phyloP scores from a whole-genome alignment of 2,888 invertebrate genomes.

The Mylabris sibirica region DNA sequence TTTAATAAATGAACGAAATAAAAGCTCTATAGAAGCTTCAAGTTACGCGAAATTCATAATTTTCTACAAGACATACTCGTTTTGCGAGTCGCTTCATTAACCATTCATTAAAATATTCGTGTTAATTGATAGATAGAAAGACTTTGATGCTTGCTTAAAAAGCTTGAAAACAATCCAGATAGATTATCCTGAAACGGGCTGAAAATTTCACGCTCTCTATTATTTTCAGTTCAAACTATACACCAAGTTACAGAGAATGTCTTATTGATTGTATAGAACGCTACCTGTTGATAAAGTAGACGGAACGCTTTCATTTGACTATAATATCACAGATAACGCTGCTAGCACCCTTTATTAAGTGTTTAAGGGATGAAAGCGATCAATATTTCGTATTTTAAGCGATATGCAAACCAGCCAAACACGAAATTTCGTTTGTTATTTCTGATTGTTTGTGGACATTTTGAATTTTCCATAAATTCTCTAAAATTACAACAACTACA shows the following conservation, averaged over 20 bases:
- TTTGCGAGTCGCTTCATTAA: no score
- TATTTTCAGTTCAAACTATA: not conserved
- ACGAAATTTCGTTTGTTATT: conserved; percentile 8
- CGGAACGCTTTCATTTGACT: not conserved
- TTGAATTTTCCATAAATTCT: not conserved
- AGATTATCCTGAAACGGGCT: not conserved
- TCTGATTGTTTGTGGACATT: not conserved
- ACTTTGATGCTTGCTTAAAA: no score
- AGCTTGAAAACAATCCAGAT: no score
- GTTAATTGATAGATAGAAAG: no score
- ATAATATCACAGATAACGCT: not conserved
- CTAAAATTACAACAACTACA: not conserved
- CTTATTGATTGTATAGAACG: no score
- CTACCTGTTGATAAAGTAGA: not conserved
- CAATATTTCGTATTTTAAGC: not conserved
- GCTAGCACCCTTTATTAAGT: not conserved
- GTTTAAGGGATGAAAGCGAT: not conserved
- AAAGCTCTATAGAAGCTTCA: no score
- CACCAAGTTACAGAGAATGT: no score
- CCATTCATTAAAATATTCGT: no score
- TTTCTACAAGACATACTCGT: no score
- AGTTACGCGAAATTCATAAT: no score
- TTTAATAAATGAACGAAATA: no score
- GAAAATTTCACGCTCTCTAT: not conserved
- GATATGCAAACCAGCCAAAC: not conserved